Conservation (phyloP, 2,797 vertebrate genomes). For the Semaprochilodus insignis region DNA sequence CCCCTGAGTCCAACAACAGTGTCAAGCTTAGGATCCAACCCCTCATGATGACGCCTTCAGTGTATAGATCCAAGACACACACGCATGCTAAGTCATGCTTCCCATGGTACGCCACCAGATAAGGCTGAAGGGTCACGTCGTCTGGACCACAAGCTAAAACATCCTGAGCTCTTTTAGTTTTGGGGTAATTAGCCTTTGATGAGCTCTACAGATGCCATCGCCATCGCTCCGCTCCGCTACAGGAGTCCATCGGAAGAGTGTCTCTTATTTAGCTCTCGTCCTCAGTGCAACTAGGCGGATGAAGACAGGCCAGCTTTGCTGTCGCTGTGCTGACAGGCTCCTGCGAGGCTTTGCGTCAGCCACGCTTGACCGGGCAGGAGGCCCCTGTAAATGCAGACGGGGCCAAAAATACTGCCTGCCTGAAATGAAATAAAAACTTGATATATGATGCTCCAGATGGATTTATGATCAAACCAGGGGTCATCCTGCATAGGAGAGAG, state of each 20-base stretch:
- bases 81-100: not conserved
- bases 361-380: slow-evolving; percentile 53
- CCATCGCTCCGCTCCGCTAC: not conserved
- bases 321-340: slow-evolving; percentile 61
- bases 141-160: not conserved
- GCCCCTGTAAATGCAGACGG: slow-evolving; percentile 65
- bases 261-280: slow-evolving; percentile 20
- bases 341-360: slow-evolving; percentile 52
- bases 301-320: slow-evolving; percentile 30
- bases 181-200: not conserved
- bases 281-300: slow-evolving; percentile 22
- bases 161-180: not conserved
- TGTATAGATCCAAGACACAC: slow-evolving; percentile 4
- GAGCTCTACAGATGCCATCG: not conserved
- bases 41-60: slow-evolving; percentile 31
- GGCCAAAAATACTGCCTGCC: slow-evolving; percentile 57
- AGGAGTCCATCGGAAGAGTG: not conserved
- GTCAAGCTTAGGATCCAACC: slow-evolving; percentile 44
- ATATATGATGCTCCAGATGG: slow-evolving; percentile 27
- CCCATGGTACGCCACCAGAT: not conserved
- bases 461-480: slow-evolving; percentile 32
- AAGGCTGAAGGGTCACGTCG: not conserved
- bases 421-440: slow-evolving; percentile 47
- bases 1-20: slow-evolving; percentile 53
- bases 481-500: slow-evolving; percentile 1